Conservation (phyloP, 1,140 invertebrate genomes). For the Coenobita brevimanus region DNA sequence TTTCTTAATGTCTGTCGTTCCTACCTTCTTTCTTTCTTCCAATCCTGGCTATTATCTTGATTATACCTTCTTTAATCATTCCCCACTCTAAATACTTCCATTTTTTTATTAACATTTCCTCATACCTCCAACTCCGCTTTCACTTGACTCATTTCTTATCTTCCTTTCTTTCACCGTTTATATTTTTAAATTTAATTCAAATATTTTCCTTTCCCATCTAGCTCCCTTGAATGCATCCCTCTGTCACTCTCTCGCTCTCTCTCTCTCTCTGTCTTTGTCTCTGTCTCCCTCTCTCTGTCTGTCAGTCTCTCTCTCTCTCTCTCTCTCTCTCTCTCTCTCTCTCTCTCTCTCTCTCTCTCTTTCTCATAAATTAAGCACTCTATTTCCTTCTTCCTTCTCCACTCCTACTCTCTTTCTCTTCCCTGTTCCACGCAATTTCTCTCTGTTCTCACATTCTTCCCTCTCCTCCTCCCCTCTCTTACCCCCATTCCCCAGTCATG, state of each 20-base stretch:
- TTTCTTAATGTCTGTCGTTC: too few relatives aligned
- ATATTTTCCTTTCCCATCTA: too few relatives aligned
- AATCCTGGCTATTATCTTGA: not conserved
- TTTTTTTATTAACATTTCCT: not conserved
- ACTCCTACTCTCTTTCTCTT: not conserved
- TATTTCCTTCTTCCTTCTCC: not conserved
- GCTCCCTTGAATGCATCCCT: too few relatives aligned
- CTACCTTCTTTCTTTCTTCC: not conserved
- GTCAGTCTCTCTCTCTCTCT: not conserved
- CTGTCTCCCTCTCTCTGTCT: too few relatives aligned
- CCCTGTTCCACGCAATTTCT: not conserved
- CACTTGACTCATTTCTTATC: not conserved
- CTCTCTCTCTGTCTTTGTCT: constrained; percentile 16
- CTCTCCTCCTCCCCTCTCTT: constrained; percentile 15
- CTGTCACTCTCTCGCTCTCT: not conserved
- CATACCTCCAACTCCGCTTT: not conserved
- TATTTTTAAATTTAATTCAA: too few relatives aligned
- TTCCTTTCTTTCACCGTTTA: too few relatives aligned
- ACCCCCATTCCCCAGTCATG: not conserved
- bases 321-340: not conserved
- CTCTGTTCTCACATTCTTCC: constrained; percentile 7
- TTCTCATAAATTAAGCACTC: not conserved
- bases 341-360: not conserved
- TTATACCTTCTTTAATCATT: not conserved
- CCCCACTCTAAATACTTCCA: not conserved